Evolutionary conservation across 2,888 invertebrate genomes (phyloP).

Genomic region (Drepanosiphum platanoidis): DNA sequence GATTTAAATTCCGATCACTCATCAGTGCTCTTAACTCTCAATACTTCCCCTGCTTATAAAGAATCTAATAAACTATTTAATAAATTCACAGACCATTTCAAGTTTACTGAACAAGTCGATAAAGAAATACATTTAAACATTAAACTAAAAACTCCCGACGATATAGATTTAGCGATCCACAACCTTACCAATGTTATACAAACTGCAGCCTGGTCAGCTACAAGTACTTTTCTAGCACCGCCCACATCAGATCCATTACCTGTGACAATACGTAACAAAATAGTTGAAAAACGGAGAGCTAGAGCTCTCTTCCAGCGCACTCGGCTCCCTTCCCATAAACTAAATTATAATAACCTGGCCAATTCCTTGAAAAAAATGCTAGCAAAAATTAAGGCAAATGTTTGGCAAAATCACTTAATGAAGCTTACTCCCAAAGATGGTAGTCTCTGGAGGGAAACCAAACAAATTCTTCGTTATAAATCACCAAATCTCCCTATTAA

Average conservation of each 20-base stretch:
- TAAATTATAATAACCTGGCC: too few relatives aligned
- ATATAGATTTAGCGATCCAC: not conserved
- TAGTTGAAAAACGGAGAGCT: conserved; percentile 10
- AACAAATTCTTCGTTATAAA: too few relatives aligned
- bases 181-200: not conserved
- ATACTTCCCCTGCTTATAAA: not conserved
- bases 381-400: too few relatives aligned
- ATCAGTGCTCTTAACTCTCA: conserved; percentile 3
- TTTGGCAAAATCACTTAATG: too few relatives aligned
- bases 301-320: too few relatives aligned
- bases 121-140: not conserved
- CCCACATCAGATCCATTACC: not conserved
- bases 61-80: conserved; percentile 5
- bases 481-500: too few relatives aligned
- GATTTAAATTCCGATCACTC: conserved; percentile 27
- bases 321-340: too few relatives aligned
- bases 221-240: too few relatives aligned
- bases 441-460: too few relatives aligned
- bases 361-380: too few relatives aligned
- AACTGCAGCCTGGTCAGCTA: not conserved
- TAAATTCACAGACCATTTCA: not conserved
- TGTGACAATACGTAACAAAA: not conserved
- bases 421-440: too few relatives aligned
- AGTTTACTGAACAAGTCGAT: not conserved
- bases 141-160: not conserved